Conservation (phyloP, 2,113 vertebrate genomes). For the Anguilla japonica region DNA sequence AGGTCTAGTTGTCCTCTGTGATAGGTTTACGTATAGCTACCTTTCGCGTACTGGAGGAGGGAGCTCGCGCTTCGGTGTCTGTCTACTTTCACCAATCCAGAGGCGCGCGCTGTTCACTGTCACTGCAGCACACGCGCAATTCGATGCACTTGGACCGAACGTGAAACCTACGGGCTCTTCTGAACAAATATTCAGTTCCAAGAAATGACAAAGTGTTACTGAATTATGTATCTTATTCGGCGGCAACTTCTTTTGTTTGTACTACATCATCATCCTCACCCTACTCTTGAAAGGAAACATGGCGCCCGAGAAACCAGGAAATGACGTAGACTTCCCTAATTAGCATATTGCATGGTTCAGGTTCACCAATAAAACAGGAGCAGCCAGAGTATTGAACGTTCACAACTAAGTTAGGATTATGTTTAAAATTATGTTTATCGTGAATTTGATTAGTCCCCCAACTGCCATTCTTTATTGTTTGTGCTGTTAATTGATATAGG, state of each 20-base stretch:
- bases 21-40: constrained; percentile 18
- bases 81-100: constrained; percentile 33
- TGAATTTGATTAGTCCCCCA: background rate
- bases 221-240: background rate
- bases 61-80: constrained; percentile 22
- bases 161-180: constrained; percentile 50
- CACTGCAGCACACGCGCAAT: constrained; percentile 3
- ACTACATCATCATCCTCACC: constrained; percentile 41
- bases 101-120: constrained; percentile 29
- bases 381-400: constrained; percentile 22
- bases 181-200: constrained; percentile 11
- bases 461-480: background rate
- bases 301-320: constrained; percentile 75
- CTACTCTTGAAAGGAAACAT: constrained; percentile 76
- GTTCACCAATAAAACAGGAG: constrained; percentile 60
- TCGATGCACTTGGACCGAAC: background rate
- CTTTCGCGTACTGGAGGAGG: constrained; percentile 30
- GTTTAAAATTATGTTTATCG: background rate
- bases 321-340: constrained; percentile 59
- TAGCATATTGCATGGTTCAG: constrained; percentile 63
- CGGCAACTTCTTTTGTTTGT: constrained; percentile 26
- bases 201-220: background rate
- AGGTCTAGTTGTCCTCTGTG: background rate
- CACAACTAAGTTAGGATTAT: background rate
- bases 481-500: constrained; percentile 23